Conservation (phyloP, 2,888 invertebrate species). For the Erannis defoliaria region DNA sequence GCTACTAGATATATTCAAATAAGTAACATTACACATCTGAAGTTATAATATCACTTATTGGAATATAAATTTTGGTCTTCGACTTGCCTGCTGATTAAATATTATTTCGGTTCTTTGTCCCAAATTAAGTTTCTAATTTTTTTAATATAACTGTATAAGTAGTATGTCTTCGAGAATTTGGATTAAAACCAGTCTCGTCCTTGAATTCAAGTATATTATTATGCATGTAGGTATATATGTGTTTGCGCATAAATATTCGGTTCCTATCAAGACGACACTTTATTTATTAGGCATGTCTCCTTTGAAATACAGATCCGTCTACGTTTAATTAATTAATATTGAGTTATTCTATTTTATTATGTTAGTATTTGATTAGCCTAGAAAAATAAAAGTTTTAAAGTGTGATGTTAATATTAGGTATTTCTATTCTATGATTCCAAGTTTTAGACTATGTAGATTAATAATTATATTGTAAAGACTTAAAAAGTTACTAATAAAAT, state of each 20-base stretch:
- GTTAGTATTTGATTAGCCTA: neutral
- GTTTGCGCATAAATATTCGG: constrained; percentile 4
- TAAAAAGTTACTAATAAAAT: constrained; percentile 14
- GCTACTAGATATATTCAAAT: neutral
- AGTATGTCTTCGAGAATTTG: constrained; percentile 1
- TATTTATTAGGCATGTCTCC: neutral
- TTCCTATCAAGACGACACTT: constrained; percentile 7
- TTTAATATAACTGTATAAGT: neutral
- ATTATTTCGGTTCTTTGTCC: constrained; percentile 1
- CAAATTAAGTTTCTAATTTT: constrained; percentile 7
- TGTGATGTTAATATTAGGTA: constrained; percentile 31
- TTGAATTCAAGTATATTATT: neutral
- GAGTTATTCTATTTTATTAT: constrained; percentile 4
- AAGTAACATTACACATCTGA: neutral
- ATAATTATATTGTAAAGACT: neutral
- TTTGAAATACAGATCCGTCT: neutral
- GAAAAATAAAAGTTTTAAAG: constrained; percentile 5
- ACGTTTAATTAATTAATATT: neutral
- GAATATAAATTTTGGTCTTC: neutral
- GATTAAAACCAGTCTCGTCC: constrained; percentile 1
- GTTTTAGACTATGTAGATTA: constrained; percentile 5
- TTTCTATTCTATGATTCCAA: constrained; percentile 6
- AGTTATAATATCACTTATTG: neutral
- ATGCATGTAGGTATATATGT: neutral
- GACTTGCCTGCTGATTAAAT: neutral